Conservation (phyloP, 2,113 vertebrate species). For the Phalacrocorax brasilianus region DNA sequence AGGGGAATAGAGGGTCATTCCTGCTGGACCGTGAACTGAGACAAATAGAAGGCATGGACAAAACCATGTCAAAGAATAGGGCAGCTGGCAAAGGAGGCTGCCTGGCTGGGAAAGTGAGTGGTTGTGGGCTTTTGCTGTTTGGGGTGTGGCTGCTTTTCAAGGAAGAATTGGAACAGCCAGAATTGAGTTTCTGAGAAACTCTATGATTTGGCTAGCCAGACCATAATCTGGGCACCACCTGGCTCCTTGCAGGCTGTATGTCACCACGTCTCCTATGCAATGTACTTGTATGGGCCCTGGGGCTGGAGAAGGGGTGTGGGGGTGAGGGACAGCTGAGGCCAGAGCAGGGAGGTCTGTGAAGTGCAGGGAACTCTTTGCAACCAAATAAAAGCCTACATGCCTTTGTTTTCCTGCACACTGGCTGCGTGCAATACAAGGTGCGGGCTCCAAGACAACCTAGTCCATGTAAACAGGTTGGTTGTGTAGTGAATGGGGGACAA, state of each 20-base stretch:
- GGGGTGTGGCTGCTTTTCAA: neutral
- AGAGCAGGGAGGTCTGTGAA: neutral
- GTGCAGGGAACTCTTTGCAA: neutral
- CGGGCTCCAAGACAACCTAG: neutral
- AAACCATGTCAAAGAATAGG: neutral
- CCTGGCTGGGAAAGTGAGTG: rapidly evolving
- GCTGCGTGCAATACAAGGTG: neutral
- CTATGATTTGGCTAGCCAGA: neutral
- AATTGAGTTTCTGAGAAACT: neutral
- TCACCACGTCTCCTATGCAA: neutral
- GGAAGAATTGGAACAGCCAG: neutral
- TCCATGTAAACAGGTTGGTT: neutral
- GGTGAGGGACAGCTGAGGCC: neutral
- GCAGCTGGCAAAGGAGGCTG: neutral
- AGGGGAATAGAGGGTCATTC: neutral
- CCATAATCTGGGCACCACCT: neutral
- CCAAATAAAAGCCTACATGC: neutral
- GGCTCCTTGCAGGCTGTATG: neutral
- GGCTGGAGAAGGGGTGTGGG: neutral
- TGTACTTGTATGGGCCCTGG: rapidly evolving
- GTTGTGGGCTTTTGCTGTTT: neutral
- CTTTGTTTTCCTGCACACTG: neutral
- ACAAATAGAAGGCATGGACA: neutral
- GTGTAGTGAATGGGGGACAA: neutral
- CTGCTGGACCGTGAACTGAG: neutral